phyloP scores from a whole-genome alignment of 2,797 vertebrate species.

The Myripristis jacobus region DNA sequence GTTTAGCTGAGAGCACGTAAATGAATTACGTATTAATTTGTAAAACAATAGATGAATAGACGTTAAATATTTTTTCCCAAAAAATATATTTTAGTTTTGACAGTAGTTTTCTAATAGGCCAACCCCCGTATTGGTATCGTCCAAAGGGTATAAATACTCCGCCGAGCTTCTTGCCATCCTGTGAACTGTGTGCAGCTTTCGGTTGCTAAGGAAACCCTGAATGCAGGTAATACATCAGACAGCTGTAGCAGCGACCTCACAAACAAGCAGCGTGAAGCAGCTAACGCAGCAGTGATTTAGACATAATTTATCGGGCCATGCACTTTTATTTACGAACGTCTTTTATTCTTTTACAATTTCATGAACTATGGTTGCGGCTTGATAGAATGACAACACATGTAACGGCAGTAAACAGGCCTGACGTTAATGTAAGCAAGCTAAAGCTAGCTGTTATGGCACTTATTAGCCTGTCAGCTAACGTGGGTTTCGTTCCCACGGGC shows the following conservation, averaged over 20 bases:
- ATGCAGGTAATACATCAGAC: constrained; percentile 81
- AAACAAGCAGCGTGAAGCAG: constrained; percentile 46
- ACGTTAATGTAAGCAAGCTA: constrained; percentile 28
- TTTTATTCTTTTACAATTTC: neutral
- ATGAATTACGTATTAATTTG: neutral
- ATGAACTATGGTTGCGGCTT: neutral
- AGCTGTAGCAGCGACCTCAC: constrained; percentile 74
- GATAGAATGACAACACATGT: constrained; percentile 17
- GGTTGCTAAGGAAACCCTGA: constrained; percentile 83
- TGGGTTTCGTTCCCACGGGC: constrained; percentile 41
- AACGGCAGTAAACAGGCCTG: neutral
- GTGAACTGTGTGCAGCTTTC: constrained; percentile 66
- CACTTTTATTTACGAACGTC: neutral
- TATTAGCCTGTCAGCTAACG: constrained; percentile 56
- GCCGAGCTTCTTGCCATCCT: constrained; percentile 3
- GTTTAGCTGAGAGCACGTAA: accelerated
- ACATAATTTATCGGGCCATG: neutral
- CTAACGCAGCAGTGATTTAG: constrained; percentile 46
- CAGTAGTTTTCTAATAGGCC: accelerated
- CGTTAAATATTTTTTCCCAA: too few relatives aligned
- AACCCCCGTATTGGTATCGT: constrained; percentile 68
- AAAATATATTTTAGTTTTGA: neutral
- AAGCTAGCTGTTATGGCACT: constrained; percentile 22
- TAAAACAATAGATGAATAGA: neutral
- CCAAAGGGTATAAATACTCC: constrained; percentile 75